Evolutionary conservation across 1,140 invertebrate genomes (phyloP), one percentile per base, ranked within the genome.

Genomic region (Odontomachus brunneus): DNA sequence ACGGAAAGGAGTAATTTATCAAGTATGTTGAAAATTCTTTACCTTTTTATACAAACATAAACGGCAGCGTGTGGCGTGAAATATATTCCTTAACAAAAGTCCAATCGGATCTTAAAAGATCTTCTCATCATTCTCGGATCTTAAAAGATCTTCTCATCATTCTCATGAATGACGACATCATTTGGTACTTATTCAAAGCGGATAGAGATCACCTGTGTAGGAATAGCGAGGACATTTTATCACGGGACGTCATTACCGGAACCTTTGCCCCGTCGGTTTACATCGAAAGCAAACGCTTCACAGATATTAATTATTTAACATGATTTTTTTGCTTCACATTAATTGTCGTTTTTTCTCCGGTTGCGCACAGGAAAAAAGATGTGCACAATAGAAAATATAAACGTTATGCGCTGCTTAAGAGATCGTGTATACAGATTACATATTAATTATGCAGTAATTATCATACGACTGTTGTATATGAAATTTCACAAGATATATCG

Each of bases 1-100:
- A 24, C 86, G 80, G 17, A 87, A 84, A 59, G 92, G 91, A 29
- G 66, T 86, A 57, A 85, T 88, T 51, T 91, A 88, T 86, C 91
- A 92, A 83, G 91, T 93, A 89, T 55, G 51, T 9, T 67, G n/a
- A 78, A 59, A 71, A 29, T 14, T 44, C 49, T 24, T 67, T 57
- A 29, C 14, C 26, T 14, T 3, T 7, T 9, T 44, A 1, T 53
- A 59, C 38, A 65, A 72, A 75, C 38, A 11, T 9, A 44, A 62
- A 24, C 65, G 12, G 17, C 1, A 29, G 49, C 24, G 22, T 15
- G 12, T 44, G 3, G 0, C 14, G 57, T 59, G 26, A 44, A 78
- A 29, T 44, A 29, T 3, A 33, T 44, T 5, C 5, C 2, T n/a
- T 19, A 22, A 69, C 48, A 19, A 5, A 75, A 44, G 0, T n/a